Evolutionary conservation across 2,797 vertebrate species (phyloP), one percentile per base, ranked within the genome.

Genomic region (Masticophis lateralis): DNA sequence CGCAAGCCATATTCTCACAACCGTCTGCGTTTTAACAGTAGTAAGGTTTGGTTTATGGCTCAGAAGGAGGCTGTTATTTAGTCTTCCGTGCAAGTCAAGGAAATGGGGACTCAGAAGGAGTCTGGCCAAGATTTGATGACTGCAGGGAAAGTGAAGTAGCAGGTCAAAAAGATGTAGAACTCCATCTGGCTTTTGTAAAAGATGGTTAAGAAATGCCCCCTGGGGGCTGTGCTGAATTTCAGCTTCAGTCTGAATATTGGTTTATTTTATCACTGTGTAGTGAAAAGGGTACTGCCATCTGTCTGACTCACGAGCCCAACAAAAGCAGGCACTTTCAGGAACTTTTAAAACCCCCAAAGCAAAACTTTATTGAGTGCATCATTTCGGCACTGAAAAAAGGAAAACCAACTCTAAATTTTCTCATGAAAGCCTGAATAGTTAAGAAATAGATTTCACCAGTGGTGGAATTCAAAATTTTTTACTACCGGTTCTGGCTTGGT

Each of bases 11-110:
- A 20, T 9, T 74, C 69, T 37, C 69, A 37, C 32, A 37, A 20
- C 16, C 32, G 0, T 37, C n/a, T 18, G 69, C 9, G 16, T 74
- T 74, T 74, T 74, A 8, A 74, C 16, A 3, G 10, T 74, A 74
- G 69, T 32, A 74, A 74, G 28, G 63, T 66, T 66, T 69, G 6
- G n/a, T 0, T 14, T 0, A 1, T 0, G 1, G 51, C n/a, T 59
- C 32, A 43, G n/a, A 0, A 0, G 20, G 18, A 1, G 7, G 11
- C 6, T 12, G 1, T n/a, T 6, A 25, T 53, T 87, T 16, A 37
- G 28, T 9, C 3, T 1, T 47, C 14, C 2, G 1, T 5, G 37
- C 5, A 91, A 27, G 20, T 14, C 22, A 13, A 89, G 55, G 69
- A 79, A 61, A 61, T 5, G 79, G 43, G 43, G 79, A 8, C 28